Evolutionary conservation across 2,888 invertebrate genomes (phyloP), one percentile per base, ranked within the genome.

Genomic region (Eupithecia dodoneata): DNA sequence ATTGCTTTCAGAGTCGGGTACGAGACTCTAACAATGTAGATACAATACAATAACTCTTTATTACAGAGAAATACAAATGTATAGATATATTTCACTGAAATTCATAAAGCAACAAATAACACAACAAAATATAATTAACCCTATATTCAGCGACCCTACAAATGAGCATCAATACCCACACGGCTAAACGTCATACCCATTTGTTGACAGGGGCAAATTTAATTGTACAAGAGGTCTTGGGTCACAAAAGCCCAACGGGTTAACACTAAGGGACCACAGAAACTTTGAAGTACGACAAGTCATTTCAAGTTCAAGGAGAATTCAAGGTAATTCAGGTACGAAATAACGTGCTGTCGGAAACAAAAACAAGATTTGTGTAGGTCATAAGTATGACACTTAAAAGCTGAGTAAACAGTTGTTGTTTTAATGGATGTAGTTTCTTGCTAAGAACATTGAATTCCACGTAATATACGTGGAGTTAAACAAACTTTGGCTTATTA

Each of bases 161-260:
- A 67, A 76, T 82, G 78, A 81, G 80, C 79, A 82, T 78, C 77
- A 77, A 76, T 79, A 83, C 83, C 79, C 82, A 75, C 82, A 75
- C 78, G 79, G 81, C 82, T 81, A 80, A 85, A 85, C 81, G 85
- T 86, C 82, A 80, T 80, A 71, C 79, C 80, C 80, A 75, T 81
- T 82, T 76, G 80, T 82, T 80, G 82, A 84, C 81, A 77, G 77
- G 81, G 82, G 81, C 71, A 84, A 85, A 85, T 86, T 83, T 82
- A 86, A 87, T 87, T 82, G 81, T 78, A 71, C 72, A 76, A 84
- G 72, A 79, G 80, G 79, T 77, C 67, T 71, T 65, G 76, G 76
- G 78, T 78, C 76, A 76, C 76, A 78, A 80, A 79, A 59, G 76
- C 63, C 72, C 76, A 67, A 30, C 30, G 80, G 78, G 72, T 71